Evolutionary conservation across 2,888 invertebrate species (phyloP).

Genomic region (Leptodirus hochenwartii): DNA sequence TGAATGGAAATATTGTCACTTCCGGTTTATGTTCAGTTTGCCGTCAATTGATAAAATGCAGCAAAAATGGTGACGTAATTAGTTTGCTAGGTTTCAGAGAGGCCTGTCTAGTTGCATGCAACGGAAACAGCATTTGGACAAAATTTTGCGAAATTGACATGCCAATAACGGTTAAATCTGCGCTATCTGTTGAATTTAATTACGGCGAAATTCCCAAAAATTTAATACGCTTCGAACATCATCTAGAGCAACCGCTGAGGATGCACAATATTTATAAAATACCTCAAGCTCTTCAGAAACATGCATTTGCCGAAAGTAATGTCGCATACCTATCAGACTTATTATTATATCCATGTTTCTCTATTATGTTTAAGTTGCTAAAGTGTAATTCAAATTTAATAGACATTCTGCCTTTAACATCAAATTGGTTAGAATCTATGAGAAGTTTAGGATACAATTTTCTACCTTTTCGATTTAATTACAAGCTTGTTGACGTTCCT

Average conservation of each 20-base stretch:
- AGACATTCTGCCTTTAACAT: no score
- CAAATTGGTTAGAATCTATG: no score
- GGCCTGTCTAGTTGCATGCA: conserved; percentile 63
- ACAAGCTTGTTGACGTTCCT: no score
- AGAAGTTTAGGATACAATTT: no score
- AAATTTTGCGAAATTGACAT: conserved; percentile 75
- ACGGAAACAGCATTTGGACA: conserved; percentile 78
- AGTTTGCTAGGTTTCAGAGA: conserved; percentile 60
- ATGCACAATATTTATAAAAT: conserved; percentile 73
- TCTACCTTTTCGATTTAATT: no score
- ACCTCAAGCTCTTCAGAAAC: no score
- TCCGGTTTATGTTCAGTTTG: conserved; percentile 64
- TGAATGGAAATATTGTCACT: conserved; percentile 40
- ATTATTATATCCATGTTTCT: no score
- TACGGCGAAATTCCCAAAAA: conserved; percentile 38
- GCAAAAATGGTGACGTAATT: conserved; percentile 18
- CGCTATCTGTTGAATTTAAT: conserved; percentile 16
- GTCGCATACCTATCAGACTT: no score
- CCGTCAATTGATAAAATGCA: conserved; percentile 35
- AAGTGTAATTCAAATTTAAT: no score
- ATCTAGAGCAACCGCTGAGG: conserved; percentile 64
- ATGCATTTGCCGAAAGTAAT: no score
- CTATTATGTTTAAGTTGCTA: no score
- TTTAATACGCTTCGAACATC: conserved; percentile 63
- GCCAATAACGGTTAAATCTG: conserved; percentile 36